A percentile compares a stretch with the other conserved stretches of the same genome.
These are phyloP conservation scores for Dendrolimus punctatus DNA, from an alignment of 1,140 invertebrate species.

Conservation along the genomic window DNA sequence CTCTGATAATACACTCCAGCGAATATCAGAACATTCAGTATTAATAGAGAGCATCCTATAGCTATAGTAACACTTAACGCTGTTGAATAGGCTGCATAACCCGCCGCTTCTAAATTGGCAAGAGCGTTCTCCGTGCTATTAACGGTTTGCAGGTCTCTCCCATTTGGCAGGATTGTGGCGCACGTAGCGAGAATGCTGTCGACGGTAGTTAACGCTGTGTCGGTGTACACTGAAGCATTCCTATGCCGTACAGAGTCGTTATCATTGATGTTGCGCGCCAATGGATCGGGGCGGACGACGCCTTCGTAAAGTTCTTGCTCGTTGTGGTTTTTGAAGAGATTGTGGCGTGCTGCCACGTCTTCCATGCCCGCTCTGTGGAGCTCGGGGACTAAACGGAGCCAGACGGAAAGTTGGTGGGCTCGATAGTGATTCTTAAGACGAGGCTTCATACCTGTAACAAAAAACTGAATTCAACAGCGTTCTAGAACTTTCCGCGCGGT, in stretches of 20 bases:
- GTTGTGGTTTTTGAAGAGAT: constrained; percentile 87
- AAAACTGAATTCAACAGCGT: constrained; percentile 2
- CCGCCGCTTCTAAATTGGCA: constrained; percentile 84
- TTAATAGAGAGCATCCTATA: constrained; percentile 88
- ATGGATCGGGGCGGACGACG: constrained; percentile 83
- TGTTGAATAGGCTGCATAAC: constrained; percentile 85
- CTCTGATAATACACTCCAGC: constrained; percentile 90
- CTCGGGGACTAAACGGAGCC: constrained; percentile 93
- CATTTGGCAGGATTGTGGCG: constrained; percentile 55
- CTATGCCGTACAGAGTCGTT: constrained; percentile 32
- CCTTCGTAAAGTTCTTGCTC: constrained; percentile 88
- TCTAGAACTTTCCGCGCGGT: too few species aligned
- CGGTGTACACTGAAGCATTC: constrained; percentile 47
- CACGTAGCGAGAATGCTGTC: constrained; percentile 64
- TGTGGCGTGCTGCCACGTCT: constrained; percentile 86
- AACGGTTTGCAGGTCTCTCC: constrained; percentile 42
- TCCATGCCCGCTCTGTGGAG: constrained; percentile 92
- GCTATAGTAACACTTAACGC: constrained; percentile 90
- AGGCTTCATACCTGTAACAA: constrained; percentile 85
- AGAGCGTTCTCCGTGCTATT: constrained; percentile 79
- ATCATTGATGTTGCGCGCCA: constrained; percentile 70
- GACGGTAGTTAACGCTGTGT: constrained; percentile 59
- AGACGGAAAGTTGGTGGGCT: constrained; percentile 94
- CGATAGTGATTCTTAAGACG: constrained; percentile 94
- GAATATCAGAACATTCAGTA: constrained; percentile 90